phyloP scores from a whole-genome alignment of 2,797 vertebrate species.

The Danionella dracula region DNA sequence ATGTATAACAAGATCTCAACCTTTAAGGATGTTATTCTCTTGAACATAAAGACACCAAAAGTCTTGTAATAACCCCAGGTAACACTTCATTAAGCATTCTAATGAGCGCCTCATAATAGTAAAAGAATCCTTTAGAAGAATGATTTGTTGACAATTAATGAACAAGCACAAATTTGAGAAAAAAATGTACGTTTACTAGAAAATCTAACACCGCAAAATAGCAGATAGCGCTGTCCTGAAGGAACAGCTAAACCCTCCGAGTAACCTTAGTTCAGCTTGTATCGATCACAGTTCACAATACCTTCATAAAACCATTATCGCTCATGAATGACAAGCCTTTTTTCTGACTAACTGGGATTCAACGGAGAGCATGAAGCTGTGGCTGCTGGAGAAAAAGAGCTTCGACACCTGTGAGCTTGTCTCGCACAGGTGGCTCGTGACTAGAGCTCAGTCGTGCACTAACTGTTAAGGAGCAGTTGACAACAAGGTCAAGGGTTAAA shows the following conservation, averaged over 20 bases:
- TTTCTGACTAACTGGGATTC: neutral
- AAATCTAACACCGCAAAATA: neutral
- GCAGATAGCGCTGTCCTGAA: neutral
- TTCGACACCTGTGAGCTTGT: slow-evolving; percentile 36
- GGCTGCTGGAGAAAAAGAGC: neutral
- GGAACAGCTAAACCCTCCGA: neutral
- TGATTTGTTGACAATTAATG: too few species aligned
- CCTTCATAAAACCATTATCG: neutral
- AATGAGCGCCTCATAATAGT: too few species aligned
- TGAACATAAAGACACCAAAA: too few species aligned
- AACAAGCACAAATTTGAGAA: too few species aligned
- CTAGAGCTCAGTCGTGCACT: slow-evolving; percentile 16
- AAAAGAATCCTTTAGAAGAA: too few species aligned
- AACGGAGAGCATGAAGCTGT: neutral
- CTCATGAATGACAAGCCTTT: neutral
- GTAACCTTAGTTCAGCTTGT: neutral
- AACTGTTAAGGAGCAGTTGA: slow-evolving; percentile 38
- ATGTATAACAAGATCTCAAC: too few species aligned
- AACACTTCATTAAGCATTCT: too few species aligned
- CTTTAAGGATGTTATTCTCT: too few species aligned
- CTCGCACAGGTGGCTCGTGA: slow-evolving; percentile 30
- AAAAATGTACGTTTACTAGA: too few species aligned
- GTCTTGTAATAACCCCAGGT: too few species aligned
- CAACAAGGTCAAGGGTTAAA: slow-evolving; percentile 35
- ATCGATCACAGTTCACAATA: neutral